Percentiles rank a stretch among this genome's conserved stretches.
phyloP scores from a whole-genome alignment of 2,888 invertebrate genomes.

The Octonoba sinensis region DNA sequence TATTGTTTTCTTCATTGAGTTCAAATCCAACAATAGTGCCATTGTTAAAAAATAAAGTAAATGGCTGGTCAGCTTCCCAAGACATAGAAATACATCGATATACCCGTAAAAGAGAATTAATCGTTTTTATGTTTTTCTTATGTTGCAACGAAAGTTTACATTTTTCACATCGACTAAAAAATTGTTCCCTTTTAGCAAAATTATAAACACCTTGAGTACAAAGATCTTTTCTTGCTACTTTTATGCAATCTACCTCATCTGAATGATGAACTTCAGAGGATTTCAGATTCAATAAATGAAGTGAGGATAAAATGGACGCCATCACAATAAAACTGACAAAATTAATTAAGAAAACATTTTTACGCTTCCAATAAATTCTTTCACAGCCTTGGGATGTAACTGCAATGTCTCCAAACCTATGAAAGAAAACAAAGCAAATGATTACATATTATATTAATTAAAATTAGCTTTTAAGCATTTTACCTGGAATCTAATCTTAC shows the following conservation, averaged over 20 bases:
- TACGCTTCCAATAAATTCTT: no score
- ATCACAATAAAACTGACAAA: background rate
- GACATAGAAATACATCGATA: conserved; percentile 45
- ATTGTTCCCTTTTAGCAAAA: conserved; percentile 38
- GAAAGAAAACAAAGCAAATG: no score
- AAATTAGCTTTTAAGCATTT: no score
- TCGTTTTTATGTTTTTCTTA: conserved; percentile 39
- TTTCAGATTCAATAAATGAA: conserved; percentile 49
- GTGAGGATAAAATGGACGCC: conserved; percentile 54
- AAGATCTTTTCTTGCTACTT: conserved; percentile 24
- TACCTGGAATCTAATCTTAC: no score
- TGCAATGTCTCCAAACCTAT: no score
- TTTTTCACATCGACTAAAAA: conserved; percentile 32
- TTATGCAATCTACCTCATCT: conserved; percentile 37
- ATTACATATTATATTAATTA: no score
- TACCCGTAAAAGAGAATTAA: conserved; percentile 34
- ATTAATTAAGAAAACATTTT: no score
- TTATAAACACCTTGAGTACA: conserved; percentile 26
- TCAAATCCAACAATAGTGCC: conserved; percentile 47
- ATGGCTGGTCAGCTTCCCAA: conserved; percentile 48
- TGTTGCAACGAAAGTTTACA: conserved; percentile 25
- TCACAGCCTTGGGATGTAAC: no score
- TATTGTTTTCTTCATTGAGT: conserved; percentile 42
- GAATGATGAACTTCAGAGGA: conserved; percentile 26
- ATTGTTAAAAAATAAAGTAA: conserved; percentile 55